These are phyloP conservation scores for Napeogenes inachia DNA, from an alignment of 2,888 invertebrate genomes.

Conservation along the genomic window DNA sequence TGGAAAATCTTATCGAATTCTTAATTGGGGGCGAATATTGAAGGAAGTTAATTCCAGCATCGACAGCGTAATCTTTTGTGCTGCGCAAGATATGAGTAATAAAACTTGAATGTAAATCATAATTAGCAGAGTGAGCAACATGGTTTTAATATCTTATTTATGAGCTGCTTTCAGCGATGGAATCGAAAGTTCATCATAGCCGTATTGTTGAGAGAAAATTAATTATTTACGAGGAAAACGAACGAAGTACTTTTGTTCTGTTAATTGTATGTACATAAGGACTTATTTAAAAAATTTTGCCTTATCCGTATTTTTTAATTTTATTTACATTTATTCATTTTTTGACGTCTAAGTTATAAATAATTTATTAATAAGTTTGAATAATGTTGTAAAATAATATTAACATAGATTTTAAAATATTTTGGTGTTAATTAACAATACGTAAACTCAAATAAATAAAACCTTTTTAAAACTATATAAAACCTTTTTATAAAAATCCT, in stretches of 20 bases:
- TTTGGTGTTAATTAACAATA: too few relatives aligned
- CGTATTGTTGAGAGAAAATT: conserved; percentile 3
- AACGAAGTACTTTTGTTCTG: not conserved
- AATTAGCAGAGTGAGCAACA: not conserved
- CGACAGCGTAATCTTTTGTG: not conserved
- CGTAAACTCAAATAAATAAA: too few relatives aligned
- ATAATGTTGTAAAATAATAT: too few relatives aligned
- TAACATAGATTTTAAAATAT: too few relatives aligned
- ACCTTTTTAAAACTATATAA: too few relatives aligned
- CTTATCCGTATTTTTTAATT: not conserved
- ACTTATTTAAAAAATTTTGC: not conserved
- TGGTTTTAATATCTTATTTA: not conserved
- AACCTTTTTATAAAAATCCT: too few relatives aligned
- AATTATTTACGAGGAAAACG: conserved; percentile 1
- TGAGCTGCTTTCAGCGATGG: not conserved
- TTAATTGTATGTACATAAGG: conserved; percentile 2
- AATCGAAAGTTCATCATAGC: conserved; percentile 5
- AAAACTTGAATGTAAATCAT: not conserved
- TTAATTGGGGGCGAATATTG: too few relatives aligned
- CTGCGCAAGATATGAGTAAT: not conserved
- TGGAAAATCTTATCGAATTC: too few relatives aligned
- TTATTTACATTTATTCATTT: too few relatives aligned
- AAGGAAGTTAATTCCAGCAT: too few relatives aligned
- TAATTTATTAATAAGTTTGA: too few relatives aligned
- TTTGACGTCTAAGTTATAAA: too few relatives aligned